phyloP scores from a whole-genome alignment of 1,140 invertebrate species.

The Spodoptera litura region DNA sequence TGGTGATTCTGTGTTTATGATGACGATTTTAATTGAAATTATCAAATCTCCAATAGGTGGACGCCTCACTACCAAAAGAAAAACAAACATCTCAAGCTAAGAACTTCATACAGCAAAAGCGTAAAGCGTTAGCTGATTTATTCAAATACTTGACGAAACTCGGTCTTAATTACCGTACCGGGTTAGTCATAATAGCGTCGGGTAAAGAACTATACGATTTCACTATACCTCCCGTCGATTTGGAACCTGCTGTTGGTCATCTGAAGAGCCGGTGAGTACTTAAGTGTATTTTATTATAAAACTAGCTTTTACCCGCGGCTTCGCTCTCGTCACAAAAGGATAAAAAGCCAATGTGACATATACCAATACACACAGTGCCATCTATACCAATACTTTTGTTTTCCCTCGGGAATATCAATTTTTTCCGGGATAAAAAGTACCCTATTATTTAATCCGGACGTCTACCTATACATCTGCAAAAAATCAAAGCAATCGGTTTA shows the following conservation, averaged over 20 bases:
- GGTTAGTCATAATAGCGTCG: constrained; percentile 86
- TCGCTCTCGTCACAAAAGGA: too few relatives aligned
- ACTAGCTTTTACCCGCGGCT: too few relatives aligned
- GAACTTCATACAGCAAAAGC: constrained; percentile 93
- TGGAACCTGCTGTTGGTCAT: constrained; percentile 84
- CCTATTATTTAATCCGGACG: too few relatives aligned
- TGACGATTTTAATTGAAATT: neutral
- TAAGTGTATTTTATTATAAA: too few relatives aligned
- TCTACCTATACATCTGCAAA: too few relatives aligned
- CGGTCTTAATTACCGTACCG: constrained; percentile 93
- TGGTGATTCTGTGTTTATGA: neutral
- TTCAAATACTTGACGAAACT: constrained; percentile 91
- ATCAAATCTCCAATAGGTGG: constrained; percentile 81
- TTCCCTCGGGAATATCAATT: too few relatives aligned
- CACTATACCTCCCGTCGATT: constrained; percentile 88
- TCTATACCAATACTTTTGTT: too few relatives aligned
- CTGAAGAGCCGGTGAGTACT: constrained; percentile 80
- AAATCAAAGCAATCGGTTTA: too few relatives aligned
- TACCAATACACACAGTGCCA: too few relatives aligned
- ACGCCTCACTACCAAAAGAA: constrained; percentile 88
- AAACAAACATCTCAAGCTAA: constrained; percentile 94
- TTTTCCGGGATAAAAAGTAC: too few relatives aligned
- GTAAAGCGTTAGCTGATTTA: constrained; percentile 93
- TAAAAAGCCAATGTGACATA: too few relatives aligned
- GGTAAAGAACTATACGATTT: constrained; percentile 83